Evolutionary conservation across 2,797 vertebrate genomes (phyloP).

Genomic region (Parauchenoglanis ngamensis): DNA sequence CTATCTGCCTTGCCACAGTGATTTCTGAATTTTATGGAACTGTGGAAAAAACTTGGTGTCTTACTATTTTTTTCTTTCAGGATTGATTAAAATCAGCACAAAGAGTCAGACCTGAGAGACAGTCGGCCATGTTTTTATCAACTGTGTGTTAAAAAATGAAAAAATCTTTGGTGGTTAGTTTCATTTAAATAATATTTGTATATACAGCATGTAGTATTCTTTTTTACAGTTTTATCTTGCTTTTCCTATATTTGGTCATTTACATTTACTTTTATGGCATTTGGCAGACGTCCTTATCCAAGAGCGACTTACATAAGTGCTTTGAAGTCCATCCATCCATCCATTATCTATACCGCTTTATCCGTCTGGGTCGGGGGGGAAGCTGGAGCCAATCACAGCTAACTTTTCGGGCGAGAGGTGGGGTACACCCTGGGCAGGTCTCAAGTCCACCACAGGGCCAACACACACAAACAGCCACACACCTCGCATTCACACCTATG

Average conservation of each 20-base stretch:
- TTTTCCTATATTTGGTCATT: neutral
- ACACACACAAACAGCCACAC: too few relatives aligned
- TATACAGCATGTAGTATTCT: neutral
- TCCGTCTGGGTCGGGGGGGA: too few relatives aligned
- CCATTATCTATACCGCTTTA: too few relatives aligned
- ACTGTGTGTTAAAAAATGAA: neutral
- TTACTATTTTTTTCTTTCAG: neutral
- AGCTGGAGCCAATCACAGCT: too few relatives aligned
- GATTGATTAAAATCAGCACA: neutral
- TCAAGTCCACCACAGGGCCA: too few relatives aligned
- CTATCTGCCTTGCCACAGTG: neutral
- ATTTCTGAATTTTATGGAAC: neutral
- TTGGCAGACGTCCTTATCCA: too few relatives aligned
- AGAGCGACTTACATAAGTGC: too few relatives aligned
- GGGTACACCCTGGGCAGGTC: too few relatives aligned
- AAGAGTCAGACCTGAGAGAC: neutral
- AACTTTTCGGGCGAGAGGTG: too few relatives aligned
- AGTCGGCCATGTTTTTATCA: neutral
- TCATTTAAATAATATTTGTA: neutral
- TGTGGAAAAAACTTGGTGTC: neutral
- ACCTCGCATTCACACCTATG: too few relatives aligned
- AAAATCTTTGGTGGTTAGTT: neutral
- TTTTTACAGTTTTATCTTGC: neutral
- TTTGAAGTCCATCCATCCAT: too few relatives aligned
- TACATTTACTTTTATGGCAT: too few relatives aligned